Evolutionary conservation across 2,888 invertebrate species (phyloP).

Genomic region (Pristionchus fissidentatus): DNA sequence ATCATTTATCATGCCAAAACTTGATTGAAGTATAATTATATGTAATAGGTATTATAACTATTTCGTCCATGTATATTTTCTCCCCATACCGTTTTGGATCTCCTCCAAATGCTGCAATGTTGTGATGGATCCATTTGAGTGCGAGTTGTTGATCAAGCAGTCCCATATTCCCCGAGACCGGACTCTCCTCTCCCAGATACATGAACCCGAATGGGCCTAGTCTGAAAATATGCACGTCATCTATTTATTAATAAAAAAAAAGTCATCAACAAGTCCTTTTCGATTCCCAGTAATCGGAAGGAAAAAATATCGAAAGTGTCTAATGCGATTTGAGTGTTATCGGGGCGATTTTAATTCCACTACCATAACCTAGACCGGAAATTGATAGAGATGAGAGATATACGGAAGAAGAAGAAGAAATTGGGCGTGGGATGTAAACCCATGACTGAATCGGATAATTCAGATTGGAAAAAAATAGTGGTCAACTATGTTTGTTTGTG

Average conservation of each 20-base stretch:
- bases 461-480: background rate
- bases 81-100: constrained; percentile 80
- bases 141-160: constrained; percentile 94
- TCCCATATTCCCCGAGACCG: constrained; percentile 90
- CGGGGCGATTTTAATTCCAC: background rate
- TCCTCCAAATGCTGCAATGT: constrained; percentile 91
- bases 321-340: background rate
- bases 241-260: background rate
- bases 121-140: constrained; percentile 92
- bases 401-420: background rate
- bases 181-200: constrained; percentile 85
- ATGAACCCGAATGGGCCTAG: constrained; percentile 94
- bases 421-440: background rate
- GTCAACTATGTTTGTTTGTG: background rate
- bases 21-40: no score
- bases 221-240: constrained; percentile 79
- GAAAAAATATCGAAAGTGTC: background rate
- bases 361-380: constrained; percentile 14
- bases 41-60: no score
- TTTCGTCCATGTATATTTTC: no score
- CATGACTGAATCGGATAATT: background rate
- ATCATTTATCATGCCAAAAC: no score
- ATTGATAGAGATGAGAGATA: background rate
- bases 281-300: background rate
- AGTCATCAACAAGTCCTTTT: no score